Percentiles rank a stretch among this genome's conserved stretches.
Evolutionary conservation across 1,140 invertebrate species (phyloP).

Genomic region (Drosophila eugracilis): DNA sequence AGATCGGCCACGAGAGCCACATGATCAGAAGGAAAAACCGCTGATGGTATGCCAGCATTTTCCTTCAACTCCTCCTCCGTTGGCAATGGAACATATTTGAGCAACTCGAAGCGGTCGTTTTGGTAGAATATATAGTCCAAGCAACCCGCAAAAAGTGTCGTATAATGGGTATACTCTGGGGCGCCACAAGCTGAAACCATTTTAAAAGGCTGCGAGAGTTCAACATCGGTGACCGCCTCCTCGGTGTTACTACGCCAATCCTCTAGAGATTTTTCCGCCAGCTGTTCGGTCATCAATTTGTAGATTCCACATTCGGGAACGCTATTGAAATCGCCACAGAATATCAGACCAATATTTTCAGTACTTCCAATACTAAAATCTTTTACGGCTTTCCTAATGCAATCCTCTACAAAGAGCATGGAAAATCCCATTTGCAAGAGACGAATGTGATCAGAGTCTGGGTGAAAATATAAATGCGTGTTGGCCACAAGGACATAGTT

Average conservation of each 20-base stretch:
- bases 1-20: slow-evolving; percentile 94
- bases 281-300: slow-evolving; percentile 89
- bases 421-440: slow-evolving; percentile 90
- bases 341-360: slow-evolving; percentile 87
- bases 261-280: slow-evolving; percentile 87
- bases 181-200: slow-evolving; percentile 91
- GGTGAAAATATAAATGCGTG: slow-evolving; percentile 97
- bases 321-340: slow-evolving; percentile 96
- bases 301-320: slow-evolving; percentile 92
- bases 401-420: slow-evolving; percentile 87
- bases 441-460: slow-evolving; percentile 94
- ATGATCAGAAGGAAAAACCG: slow-evolving; percentile 96
- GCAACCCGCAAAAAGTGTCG: slow-evolving; percentile 92
- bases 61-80: slow-evolving; percentile 89
- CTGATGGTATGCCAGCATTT: slow-evolving; percentile 92
- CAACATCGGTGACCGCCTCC: slow-evolving; percentile 88
- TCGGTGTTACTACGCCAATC: slow-evolving; percentile 91
- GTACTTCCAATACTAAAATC: slow-evolving; percentile 85
- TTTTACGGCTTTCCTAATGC: slow-evolving; percentile 84
- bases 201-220: slow-evolving; percentile 87
- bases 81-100: slow-evolving; percentile 91
- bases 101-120: slow-evolving; percentile 87
- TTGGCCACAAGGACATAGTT: slow-evolving; percentile 91
- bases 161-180: slow-evolving; percentile 94
- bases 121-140: slow-evolving; percentile 97